Evolutionary conservation across 2,888 invertebrate genomes (phyloP).

Genomic region (Himalopsyche anomala): DNA sequence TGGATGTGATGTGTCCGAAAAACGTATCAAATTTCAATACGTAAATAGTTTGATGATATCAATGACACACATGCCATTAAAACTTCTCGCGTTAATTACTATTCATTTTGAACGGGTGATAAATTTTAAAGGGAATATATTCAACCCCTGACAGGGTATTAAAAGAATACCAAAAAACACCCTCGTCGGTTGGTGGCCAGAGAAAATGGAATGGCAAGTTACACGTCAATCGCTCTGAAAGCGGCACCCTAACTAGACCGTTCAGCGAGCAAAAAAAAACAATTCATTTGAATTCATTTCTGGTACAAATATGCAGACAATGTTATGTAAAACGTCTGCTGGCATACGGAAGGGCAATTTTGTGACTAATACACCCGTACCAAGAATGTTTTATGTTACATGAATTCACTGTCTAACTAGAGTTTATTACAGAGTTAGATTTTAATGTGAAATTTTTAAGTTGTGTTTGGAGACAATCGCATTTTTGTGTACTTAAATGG

Average conservation of each 20-base stretch:
- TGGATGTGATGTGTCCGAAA: too few species aligned
- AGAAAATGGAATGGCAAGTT: slow-evolving; percentile 8
- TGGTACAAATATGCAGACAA: slow-evolving; percentile 2
- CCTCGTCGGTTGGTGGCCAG: slow-evolving; percentile 32
- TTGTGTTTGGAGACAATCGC: too few species aligned
- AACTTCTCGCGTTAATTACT: neutral
- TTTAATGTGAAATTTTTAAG: too few species aligned
- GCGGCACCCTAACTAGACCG: slow-evolving; percentile 12
- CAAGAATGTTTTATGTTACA: neutral
- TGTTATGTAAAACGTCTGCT: slow-evolving; percentile 8
- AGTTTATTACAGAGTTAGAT: too few species aligned
- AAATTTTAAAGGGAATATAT: neutral
- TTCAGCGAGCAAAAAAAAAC: slow-evolving; percentile 1
- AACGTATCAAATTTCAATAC: too few species aligned
- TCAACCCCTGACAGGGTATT: slow-evolving; percentile 38
- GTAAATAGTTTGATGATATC: neutral
- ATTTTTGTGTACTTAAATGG: too few species aligned
- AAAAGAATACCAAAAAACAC: slow-evolving; percentile 41
- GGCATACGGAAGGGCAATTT: slow-evolving; percentile 14
- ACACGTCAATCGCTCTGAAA: slow-evolving; percentile 10
- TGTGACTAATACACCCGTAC: slow-evolving; percentile 4
- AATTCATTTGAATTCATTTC: slow-evolving; percentile 38
- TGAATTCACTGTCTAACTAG: neutral
- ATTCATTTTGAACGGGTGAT: neutral
- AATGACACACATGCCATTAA: neutral